These are phyloP conservation scores for Dynastes grantii DNA, from an alignment of 2,888 invertebrate species.

Conservation along the genomic window DNA sequence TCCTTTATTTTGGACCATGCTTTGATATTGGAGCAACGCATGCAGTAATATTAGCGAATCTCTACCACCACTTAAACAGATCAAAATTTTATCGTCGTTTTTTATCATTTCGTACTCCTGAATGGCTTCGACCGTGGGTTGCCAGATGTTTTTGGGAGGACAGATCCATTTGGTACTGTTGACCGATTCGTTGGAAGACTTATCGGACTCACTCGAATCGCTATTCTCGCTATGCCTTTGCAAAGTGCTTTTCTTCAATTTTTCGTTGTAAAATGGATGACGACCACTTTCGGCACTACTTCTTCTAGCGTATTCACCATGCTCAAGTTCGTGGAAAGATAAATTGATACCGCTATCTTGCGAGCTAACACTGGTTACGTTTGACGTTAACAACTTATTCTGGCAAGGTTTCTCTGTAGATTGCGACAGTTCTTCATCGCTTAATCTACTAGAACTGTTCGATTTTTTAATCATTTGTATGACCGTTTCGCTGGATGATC, in stretches of 20 bases:
- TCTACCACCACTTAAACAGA: constrained; percentile 89
- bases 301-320: constrained; percentile 60
- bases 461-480: constrained; percentile 72
- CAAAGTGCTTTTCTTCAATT: constrained; percentile 63
- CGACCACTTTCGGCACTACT: constrained; percentile 66
- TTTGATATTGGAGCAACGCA: constrained; percentile 88
- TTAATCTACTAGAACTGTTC: constrained; percentile 73
- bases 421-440: constrained; percentile 73
- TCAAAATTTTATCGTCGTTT: constrained; percentile 86
- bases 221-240: constrained; percentile 65
- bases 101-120: constrained; percentile 89
- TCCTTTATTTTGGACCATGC: constrained; percentile 82
- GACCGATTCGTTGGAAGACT: constrained; percentile 65
- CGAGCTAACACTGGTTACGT: constrained; percentile 81
- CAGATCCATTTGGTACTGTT: constrained; percentile 79
- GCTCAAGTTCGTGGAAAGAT: constrained; percentile 80
- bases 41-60: constrained; percentile 90
- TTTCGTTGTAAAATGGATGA: constrained; percentile 62
- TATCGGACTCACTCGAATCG: constrained; percentile 60
- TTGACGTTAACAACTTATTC: constrained; percentile 76
- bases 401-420: constrained; percentile 68
- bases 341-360: constrained; percentile 86
- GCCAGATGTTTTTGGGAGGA: constrained; percentile 87
- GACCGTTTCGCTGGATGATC: constrained; percentile 67
- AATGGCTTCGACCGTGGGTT: constrained; percentile 86